Conservation (phyloP, 2,888 invertebrate species). For the Pocota personata region DNA sequence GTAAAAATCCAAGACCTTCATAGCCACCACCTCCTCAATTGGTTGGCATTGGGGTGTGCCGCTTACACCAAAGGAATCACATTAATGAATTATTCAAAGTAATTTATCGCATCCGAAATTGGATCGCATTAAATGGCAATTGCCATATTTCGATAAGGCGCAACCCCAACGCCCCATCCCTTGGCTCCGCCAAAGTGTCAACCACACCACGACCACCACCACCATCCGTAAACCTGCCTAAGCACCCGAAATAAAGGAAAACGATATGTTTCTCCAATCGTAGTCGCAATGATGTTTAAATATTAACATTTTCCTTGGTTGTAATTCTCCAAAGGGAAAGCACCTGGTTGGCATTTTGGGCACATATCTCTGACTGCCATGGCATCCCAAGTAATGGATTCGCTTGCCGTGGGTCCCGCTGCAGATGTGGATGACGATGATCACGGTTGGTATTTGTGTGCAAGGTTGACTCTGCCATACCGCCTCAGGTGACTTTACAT, state of each 20-base stretch:
- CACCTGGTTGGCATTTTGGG: conserved; percentile 64
- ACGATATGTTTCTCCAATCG: conserved; percentile 69
- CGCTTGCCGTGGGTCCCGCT: conserved; percentile 9
- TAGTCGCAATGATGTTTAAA: conserved; percentile 72
- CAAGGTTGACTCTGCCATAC: conserved; percentile 51
- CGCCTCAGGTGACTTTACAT: conserved; percentile 42
- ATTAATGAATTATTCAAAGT: conserved; percentile 73
- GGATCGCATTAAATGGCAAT: conserved; percentile 76
- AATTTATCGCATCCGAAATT: conserved; percentile 76
- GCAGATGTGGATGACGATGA: conserved; percentile 56
- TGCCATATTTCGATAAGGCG: conserved; percentile 75
- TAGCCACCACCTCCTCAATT: not conserved
- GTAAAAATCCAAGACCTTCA: conserved; percentile 48
- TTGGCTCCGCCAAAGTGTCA: conserved; percentile 59
- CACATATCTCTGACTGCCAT: conserved; percentile 59
- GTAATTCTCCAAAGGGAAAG: conserved; percentile 46
- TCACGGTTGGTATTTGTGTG: conserved; percentile 65
- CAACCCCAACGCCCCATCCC: conserved; percentile 32
- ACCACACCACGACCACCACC: conserved; percentile 49
- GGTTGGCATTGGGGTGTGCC: conserved; percentile 7
- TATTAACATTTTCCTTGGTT: conserved; percentile 68
- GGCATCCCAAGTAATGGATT: conserved; percentile 58
- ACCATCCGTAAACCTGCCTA: conserved; percentile 10
- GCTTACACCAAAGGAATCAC: conserved; percentile 54
- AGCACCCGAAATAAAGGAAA: conserved; percentile 68